Conservation (phyloP, 2,797 vertebrate species). For the Heteromormyrus szaboi region DNA sequence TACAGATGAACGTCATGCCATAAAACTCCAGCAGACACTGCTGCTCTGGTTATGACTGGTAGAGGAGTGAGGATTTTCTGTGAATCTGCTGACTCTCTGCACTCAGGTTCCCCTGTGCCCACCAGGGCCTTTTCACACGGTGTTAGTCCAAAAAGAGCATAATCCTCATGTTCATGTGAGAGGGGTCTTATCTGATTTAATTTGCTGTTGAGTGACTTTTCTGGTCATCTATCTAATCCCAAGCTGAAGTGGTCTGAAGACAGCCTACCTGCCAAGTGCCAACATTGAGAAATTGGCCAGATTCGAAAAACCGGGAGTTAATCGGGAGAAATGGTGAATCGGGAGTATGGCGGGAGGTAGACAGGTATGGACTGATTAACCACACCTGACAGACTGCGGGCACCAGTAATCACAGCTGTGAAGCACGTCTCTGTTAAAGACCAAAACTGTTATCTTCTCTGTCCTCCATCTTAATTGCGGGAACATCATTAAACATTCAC, state of each 20-base stretch:
- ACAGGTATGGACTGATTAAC: not conserved
- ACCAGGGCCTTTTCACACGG: not conserved
- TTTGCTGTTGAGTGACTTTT: not conserved
- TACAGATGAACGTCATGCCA: not conserved
- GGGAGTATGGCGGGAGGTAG: not conserved
- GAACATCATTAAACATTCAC: not conserved
- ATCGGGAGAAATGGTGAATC: not conserved
- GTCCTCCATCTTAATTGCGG: not conserved
- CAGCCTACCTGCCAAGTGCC: not conserved
- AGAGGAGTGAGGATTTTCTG: not conserved
- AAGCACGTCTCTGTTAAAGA: not conserved
- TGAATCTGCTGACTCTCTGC: not conserved
- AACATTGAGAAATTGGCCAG: not conserved
- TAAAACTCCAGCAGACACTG: not conserved
- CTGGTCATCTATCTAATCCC: not conserved
- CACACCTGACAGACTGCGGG: not conserved
- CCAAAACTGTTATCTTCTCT: not conserved
- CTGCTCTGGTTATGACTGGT: not conserved
- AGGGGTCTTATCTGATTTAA: not conserved
- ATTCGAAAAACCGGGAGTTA: not conserved
- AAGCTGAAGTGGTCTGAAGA: not conserved
- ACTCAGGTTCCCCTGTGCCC: too few relatives aligned
- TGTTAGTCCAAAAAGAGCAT: not conserved
- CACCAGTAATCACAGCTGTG: not conserved
- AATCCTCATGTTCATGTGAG: not conserved